These are phyloP conservation scores for Crossoptilon crossoptilon DNA, from an alignment of 2,797 vertebrate species.

Conservation along the genomic window DNA sequence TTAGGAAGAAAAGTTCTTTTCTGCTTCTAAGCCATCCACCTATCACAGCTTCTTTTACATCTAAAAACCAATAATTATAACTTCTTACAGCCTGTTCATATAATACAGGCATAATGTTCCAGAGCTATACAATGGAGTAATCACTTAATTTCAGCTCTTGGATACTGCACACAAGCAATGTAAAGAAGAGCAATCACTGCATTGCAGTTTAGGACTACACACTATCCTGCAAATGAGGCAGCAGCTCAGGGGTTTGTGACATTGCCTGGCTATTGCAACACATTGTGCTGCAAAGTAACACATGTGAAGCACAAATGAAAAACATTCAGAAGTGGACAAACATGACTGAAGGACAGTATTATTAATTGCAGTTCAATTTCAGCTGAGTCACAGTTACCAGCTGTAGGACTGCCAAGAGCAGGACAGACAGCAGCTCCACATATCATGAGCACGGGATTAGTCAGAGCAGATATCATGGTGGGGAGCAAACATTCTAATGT, in stretches of 20 bases:
- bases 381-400: not conserved
- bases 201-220: not conserved
- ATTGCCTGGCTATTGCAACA: not conserved
- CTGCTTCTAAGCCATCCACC: not conserved
- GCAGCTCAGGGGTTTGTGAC: not conserved
- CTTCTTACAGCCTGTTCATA: not conserved
- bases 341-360: not conserved
- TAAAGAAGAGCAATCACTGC: accelerated
- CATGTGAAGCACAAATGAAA: not conserved
- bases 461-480: not conserved
- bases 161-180: accelerated
- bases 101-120: not conserved
- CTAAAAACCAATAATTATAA: not conserved
- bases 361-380: not conserved
- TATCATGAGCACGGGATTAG: not conserved
- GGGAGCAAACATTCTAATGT: not conserved
- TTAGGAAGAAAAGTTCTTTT: not conserved
- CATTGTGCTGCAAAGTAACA: accelerated
- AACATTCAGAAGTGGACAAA: not conserved
- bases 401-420: not conserved
- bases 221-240: not conserved
- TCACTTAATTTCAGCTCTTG: not conserved
- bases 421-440: not conserved
- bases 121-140: not conserved
- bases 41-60: not conserved